Conservation (phyloP, 2,888 invertebrate genomes). For the Hyles lineata region DNA sequence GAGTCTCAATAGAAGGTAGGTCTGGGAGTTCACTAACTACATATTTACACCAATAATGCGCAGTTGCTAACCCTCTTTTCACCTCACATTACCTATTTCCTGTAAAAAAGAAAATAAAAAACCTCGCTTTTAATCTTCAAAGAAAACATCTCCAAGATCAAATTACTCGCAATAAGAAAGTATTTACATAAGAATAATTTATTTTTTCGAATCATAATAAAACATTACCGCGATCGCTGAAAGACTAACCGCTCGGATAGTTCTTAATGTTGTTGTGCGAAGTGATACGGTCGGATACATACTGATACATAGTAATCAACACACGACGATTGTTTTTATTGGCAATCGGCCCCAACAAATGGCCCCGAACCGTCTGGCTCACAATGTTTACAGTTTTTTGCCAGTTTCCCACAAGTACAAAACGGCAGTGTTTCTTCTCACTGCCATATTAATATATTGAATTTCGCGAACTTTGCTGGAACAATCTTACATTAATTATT, state of each 20-base stretch:
- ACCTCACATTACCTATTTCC: too few species aligned
- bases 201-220: constrained; percentile 15
- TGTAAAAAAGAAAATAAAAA: not conserved
- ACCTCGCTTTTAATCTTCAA: not conserved
- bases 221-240: constrained; percentile 4
- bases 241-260: constrained; percentile 1
- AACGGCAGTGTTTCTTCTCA: constrained; percentile 30
- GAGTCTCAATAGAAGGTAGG: too few species aligned
- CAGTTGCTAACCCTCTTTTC: too few species aligned
- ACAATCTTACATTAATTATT: not conserved
- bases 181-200: constrained; percentile 11
- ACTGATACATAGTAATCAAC: constrained; percentile 37
- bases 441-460: constrained; percentile 30
- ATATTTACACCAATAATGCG: too few species aligned
- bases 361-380: constrained; percentile 44
- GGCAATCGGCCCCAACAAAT: constrained; percentile 41
- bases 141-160: not conserved
- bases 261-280: constrained; percentile 21
- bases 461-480: constrained; percentile 22
- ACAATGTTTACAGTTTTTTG: constrained; percentile 36
- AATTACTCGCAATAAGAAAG: constrained; percentile 5
- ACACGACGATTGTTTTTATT: constrained; percentile 42
- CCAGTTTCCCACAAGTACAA: constrained; percentile 33
- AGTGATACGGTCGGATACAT: constrained; percentile 27
- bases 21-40: too few species aligned